Percentiles rank a stretch among this genome's conserved stretches.
Conservation (phyloP, 2,113 vertebrate species). For the Perccottus glenii region DNA sequence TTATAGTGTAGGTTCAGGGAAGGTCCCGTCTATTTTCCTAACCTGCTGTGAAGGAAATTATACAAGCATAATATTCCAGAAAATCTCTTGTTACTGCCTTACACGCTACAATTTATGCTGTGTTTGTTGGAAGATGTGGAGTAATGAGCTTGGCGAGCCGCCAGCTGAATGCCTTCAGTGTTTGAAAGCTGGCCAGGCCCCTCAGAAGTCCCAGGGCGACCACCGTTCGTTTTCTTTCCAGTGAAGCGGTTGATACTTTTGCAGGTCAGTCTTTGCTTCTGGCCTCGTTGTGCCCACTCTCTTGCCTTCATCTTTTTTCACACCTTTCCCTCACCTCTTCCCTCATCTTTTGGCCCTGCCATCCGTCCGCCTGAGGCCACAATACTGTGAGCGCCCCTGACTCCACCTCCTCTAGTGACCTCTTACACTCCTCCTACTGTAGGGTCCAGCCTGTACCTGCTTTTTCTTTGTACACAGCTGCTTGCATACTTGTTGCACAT, state of each 20-base stretch:
- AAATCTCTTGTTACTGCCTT: conserved; percentile 12
- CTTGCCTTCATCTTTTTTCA: conserved; percentile 16
- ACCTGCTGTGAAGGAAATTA: conserved; percentile 25
- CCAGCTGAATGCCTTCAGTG: conserved; percentile 3
- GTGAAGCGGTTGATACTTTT: conserved; percentile 26
- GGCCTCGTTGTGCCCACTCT: conserved; percentile 20
- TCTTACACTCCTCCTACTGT: conserved; percentile 22
- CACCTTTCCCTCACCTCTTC: conserved; percentile 36
- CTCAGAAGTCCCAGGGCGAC: not conserved
- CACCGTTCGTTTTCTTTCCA: not conserved
- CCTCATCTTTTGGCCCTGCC: conserved; percentile 15
- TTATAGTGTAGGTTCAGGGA: not conserved
- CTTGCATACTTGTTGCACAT: not conserved
- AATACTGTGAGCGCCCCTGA: conserved; percentile 9
- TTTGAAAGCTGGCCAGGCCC: not conserved
- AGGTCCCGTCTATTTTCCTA: conserved; percentile 2
- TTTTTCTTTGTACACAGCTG: conserved; percentile 8
- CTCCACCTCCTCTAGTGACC: conserved; percentile 37
- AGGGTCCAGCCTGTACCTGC: conserved; percentile 7
- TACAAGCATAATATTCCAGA: conserved; percentile 1
- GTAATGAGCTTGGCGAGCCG: conserved; percentile 34
- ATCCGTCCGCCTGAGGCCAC: conserved; percentile 31
- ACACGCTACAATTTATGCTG: not conserved
- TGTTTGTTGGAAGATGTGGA: conserved; percentile 21
- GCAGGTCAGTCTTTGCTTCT: conserved; percentile 36